These are phyloP conservation scores for Pituophis catenifer DNA, from an alignment of 2,113 vertebrate species.

Conservation along the genomic window DNA sequence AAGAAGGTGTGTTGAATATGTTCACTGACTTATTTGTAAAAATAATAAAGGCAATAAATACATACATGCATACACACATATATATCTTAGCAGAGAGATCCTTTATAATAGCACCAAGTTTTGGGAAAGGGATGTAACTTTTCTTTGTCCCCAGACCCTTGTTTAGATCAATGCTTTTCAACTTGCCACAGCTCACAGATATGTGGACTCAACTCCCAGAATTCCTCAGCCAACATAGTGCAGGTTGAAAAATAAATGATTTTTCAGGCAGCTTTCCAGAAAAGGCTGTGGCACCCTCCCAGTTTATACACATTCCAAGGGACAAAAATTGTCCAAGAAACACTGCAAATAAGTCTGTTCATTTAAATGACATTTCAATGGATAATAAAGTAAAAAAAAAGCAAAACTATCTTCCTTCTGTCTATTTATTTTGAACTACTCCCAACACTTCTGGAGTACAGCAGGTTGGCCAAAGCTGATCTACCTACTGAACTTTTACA, in stretches of 20 bases:
- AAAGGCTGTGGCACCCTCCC: background rate
- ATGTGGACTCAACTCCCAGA: background rate
- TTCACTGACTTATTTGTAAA: background rate
- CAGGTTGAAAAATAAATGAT: background rate
- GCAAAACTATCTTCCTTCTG: too few species aligned
- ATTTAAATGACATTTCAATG: background rate
- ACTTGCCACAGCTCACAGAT: background rate
- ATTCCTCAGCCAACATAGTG: background rate
- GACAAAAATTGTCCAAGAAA: background rate
- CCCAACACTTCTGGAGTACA: background rate
- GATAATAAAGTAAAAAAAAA: background rate
- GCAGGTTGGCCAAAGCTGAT: background rate
- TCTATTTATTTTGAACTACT: background rate
- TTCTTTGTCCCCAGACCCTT: background rate
- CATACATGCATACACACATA: background rate
- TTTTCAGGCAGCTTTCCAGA: background rate
- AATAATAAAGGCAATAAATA: background rate
- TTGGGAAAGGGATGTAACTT: background rate
- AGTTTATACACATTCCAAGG: background rate
- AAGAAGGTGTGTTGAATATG: background rate
- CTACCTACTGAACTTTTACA: background rate
- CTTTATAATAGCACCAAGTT: background rate
- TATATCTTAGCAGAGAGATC: background rate
- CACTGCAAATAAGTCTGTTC: background rate
- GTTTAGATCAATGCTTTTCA: background rate